Evolutionary conservation across 2,113 vertebrate species (phyloP).

Genomic region (Formicarius rufipectus): DNA sequence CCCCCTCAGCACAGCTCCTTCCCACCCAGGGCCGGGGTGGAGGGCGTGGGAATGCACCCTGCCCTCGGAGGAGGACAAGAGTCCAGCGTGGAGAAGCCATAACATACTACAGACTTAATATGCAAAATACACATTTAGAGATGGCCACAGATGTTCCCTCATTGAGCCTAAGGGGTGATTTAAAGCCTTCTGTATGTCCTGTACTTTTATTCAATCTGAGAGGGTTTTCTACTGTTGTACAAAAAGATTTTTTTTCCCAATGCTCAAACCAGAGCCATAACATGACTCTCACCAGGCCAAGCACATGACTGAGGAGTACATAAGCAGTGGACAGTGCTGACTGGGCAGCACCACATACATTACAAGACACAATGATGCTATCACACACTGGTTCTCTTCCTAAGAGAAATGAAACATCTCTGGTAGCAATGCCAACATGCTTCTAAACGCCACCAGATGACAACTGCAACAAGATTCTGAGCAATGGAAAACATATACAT

Average conservation of each 20-base stretch:
- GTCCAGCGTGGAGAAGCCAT: background rate
- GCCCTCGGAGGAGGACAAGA: accelerated
- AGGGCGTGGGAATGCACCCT: background rate
- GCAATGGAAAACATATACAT: background rate
- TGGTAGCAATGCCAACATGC: background rate
- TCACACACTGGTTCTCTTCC: background rate
- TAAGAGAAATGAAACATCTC: background rate
- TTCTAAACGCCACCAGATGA: background rate
- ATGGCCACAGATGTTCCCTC: background rate
- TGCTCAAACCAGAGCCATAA: background rate
- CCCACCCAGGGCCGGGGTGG: background rate
- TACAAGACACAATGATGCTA: background rate
- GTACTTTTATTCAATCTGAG: background rate
- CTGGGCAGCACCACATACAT: background rate
- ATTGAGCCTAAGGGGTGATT: background rate
- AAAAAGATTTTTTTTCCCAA: too few relatives aligned
- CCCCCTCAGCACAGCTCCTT: background rate
- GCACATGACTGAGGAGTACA: background rate
- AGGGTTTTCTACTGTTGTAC: background rate
- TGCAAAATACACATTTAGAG: background rate
- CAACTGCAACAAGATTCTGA: background rate
- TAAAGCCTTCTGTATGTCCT: background rate
- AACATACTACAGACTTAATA: background rate
- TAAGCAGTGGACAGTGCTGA: background rate
- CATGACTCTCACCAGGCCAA: background rate